These are phyloP conservation scores for Cebus imitator DNA, from an alignment of 2,113 vertebrate genomes.

Conservation along the genomic window DNA sequence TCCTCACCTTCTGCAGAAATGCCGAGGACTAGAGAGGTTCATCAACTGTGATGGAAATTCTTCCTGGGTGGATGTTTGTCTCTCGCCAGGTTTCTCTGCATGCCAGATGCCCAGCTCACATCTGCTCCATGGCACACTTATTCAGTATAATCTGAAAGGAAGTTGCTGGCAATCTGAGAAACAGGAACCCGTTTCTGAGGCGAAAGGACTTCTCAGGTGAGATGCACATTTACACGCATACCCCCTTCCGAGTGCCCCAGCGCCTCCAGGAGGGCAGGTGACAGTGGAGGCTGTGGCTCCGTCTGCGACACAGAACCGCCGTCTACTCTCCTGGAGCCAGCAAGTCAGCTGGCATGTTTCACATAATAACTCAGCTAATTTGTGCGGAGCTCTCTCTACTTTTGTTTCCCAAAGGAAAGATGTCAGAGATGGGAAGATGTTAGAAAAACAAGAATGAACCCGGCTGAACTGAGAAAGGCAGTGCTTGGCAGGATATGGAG, in stretches of 20 bases:
- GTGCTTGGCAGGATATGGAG: not conserved
- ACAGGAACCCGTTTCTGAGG: fast-evolving
- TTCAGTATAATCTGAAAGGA: not conserved
- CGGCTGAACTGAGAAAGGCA: not conserved
- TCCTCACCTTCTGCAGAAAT: not conserved
- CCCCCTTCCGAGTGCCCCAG: fast-evolving
- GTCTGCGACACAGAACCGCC: no score
- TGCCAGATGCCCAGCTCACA: fast-evolving
- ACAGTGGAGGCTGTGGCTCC: fast-evolving
- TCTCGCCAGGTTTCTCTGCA: not conserved
- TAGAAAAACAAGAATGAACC: not conserved
- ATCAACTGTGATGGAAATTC: conserved; percentile 60
- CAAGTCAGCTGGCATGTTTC: not conserved
- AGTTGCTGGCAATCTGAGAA: not conserved
- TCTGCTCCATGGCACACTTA: not conserved
- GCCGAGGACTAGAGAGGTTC: not conserved
- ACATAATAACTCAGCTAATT: not conserved
- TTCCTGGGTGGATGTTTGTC: fast-evolving
- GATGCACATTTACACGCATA: fast-evolving
- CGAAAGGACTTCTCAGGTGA: not conserved
- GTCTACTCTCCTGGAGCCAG: not conserved
- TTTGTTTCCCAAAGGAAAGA: not conserved
- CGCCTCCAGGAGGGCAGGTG: not conserved
- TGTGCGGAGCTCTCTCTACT: not conserved
- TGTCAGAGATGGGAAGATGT: not conserved